Conservation (phyloP, 2,797 vertebrate genomes). For the Valencia hispanica region DNA sequence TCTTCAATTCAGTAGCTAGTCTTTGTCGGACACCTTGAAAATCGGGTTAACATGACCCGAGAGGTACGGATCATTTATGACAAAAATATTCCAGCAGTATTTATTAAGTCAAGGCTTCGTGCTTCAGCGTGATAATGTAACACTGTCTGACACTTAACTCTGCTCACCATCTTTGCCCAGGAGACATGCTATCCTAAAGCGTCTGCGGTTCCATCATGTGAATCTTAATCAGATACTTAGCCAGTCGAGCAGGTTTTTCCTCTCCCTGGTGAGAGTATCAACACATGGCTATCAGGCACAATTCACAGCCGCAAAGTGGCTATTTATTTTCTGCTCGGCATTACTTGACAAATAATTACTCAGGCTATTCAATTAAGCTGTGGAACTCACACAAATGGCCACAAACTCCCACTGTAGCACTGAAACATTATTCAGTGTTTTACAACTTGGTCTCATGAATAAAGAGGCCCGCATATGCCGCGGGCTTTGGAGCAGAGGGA, state of each 20-base stretch:
- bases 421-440: conserved; percentile 58
- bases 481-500: conserved; percentile 58
- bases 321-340: conserved; percentile 79
- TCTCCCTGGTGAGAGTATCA: conserved; percentile 78
- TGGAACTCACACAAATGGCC: conserved; percentile 65
- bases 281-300: conserved; percentile 80
- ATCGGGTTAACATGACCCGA: conserved; percentile 53
- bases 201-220: conserved; percentile 73
- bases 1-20: conserved; percentile 1
- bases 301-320: conserved; percentile 76
- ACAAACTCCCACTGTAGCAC: conserved; percentile 49
- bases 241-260: conserved; percentile 74
- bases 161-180: conserved; percentile 74
- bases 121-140: conserved; percentile 69
- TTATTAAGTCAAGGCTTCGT: conserved; percentile 66
- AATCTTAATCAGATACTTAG: conserved; percentile 82
- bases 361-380: conserved; percentile 77
- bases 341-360: conserved; percentile 81
- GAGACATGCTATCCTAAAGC: conserved; percentile 77
- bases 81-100: conserved; percentile 54
- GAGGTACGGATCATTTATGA: conserved; percentile 37
- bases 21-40: conserved; percentile 38
- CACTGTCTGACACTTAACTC: conserved; percentile 76
- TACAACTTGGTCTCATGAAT: conserved; percentile 63
- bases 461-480: conserved; percentile 42